Percentiles rank a stretch among this genome's conserved stretches.
phyloP scores from a whole-genome alignment of 2,113 vertebrate genomes.

The Natator depressus region DNA sequence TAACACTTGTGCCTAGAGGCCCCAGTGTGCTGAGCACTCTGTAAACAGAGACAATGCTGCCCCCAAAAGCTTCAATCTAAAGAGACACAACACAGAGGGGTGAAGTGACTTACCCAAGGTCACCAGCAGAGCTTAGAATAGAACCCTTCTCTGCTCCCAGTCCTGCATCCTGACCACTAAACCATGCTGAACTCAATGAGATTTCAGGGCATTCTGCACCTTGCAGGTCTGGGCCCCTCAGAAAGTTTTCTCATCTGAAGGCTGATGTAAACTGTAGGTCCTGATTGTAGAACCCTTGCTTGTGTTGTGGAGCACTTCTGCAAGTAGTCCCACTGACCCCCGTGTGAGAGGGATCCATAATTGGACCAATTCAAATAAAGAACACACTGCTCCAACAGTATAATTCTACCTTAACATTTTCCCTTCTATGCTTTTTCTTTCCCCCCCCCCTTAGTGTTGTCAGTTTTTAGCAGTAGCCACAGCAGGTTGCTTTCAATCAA shows the following conservation, averaged over 20 bases:
- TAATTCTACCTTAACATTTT: constrained; percentile 34
- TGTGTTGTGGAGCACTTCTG: background rate
- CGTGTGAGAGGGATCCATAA: background rate
- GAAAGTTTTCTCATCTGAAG: accelerated
- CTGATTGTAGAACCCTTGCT: background rate
- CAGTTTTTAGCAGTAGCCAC: constrained; percentile 31
- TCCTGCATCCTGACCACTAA: background rate
- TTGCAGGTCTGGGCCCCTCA: accelerated
- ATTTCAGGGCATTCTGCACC: background rate
- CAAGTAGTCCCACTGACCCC: background rate
- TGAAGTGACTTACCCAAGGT: background rate
- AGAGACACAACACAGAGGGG: background rate
- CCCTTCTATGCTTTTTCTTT: constrained; percentile 17
- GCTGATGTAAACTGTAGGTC: background rate
- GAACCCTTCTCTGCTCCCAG: background rate
- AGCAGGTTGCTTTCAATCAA: constrained; percentile 66
- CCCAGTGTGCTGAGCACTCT: background rate
- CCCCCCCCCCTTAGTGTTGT: background rate
- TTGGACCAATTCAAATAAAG: constrained; percentile 8
- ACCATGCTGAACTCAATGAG: accelerated
- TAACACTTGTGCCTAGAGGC: background rate
- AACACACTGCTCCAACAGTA: background rate
- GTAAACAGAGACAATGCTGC: background rate
- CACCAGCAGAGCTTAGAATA: background rate
- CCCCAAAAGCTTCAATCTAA: background rate